Conservation (phyloP, 35 echinoderm and acorn worm genomes). For the Heliocidaris erythrogramma region DNA sequence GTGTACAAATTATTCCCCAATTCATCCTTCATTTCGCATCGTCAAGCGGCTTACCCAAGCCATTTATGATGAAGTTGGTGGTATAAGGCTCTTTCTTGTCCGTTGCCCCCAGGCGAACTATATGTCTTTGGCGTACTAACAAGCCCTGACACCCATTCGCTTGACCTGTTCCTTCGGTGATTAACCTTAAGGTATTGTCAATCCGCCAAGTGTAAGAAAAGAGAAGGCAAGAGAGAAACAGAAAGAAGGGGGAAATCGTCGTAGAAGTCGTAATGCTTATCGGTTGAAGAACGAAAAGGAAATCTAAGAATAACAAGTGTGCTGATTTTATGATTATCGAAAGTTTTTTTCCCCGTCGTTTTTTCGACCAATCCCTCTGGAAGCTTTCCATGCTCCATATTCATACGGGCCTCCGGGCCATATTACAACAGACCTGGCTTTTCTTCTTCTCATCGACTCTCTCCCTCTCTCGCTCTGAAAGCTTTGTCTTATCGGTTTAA, state of each 20-base stretch:
- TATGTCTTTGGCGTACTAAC: constrained; percentile 45
- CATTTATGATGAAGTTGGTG: constrained; percentile 47
- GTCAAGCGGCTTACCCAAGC: constrained; percentile 47
- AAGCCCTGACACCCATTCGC: constrained; percentile 41
- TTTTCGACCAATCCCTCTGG: constrained; percentile 26
- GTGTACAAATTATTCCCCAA: constrained; percentile 53
- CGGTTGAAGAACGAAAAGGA: constrained; percentile 2
- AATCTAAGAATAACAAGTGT: not conserved
- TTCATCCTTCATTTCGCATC: constrained; percentile 48
- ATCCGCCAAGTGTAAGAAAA: not conserved
- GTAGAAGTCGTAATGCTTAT: constrained; percentile 17
- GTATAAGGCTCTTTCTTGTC: constrained; percentile 8
- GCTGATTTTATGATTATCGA: constrained; percentile 45
- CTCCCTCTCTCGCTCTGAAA: not conserved
- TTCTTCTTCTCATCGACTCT: not conserved
- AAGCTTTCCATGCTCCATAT: constrained; percentile 35
- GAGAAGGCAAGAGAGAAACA: too few species aligned
- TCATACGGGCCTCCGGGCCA: constrained; percentile 36
- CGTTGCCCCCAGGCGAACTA: constrained; percentile 20
- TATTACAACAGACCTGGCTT: constrained; percentile 20
- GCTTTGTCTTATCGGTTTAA: not conserved
- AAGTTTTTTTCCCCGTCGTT: not conserved
- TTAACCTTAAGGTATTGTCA: constrained; percentile 45
- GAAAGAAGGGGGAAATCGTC: not conserved
- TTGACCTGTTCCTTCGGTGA: constrained; percentile 40